Percentiles rank a stretch among this genome's conserved stretches.
These are phyloP conservation scores for Synanthedon vespiformis DNA, from an alignment of 2,888 invertebrate genomes.

Conservation along the genomic window DNA sequence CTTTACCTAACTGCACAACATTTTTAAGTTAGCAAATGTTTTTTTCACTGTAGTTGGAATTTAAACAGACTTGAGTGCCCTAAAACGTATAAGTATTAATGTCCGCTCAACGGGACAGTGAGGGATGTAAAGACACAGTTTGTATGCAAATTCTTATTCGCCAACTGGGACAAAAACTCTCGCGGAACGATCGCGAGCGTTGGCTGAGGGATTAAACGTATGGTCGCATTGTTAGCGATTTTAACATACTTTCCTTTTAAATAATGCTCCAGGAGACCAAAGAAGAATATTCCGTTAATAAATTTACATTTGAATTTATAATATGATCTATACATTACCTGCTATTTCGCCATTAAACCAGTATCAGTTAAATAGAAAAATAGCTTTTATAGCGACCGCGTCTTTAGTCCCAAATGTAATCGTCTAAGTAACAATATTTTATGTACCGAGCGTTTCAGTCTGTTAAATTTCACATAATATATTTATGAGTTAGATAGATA, in stretches of 20 bases:
- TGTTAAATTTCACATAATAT: not conserved
- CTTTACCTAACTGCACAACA: too few species aligned
- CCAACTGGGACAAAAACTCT: slow-evolving; percentile 16
- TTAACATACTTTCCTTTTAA: not conserved
- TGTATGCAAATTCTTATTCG: slow-evolving; percentile 36
- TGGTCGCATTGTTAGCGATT: not conserved
- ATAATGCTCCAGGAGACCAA: not conserved
- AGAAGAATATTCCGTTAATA: too few species aligned
- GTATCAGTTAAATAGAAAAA: too few species aligned
- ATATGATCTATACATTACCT: too few species aligned
- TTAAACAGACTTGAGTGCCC: not conserved
- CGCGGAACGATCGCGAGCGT: slow-evolving; percentile 6
- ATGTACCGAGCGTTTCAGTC: slow-evolving; percentile 1
- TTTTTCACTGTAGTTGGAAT: too few species aligned
- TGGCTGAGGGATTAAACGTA: not conserved
- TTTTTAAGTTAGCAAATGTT: too few species aligned
- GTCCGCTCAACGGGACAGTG: slow-evolving; percentile 12
- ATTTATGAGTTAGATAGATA: too few species aligned
- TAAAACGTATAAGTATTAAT: not conserved
- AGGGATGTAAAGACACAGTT: slow-evolving; percentile 27
- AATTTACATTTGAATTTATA: not conserved
- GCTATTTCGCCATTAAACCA: too few species aligned
- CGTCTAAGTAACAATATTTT: slow-evolving; percentile 9
- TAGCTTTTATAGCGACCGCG: slow-evolving; percentile 1
- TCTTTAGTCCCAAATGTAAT: slow-evolving; percentile 6